Conservation (phyloP, 2,888 invertebrate species). For the Limnephilus marmoratus region DNA sequence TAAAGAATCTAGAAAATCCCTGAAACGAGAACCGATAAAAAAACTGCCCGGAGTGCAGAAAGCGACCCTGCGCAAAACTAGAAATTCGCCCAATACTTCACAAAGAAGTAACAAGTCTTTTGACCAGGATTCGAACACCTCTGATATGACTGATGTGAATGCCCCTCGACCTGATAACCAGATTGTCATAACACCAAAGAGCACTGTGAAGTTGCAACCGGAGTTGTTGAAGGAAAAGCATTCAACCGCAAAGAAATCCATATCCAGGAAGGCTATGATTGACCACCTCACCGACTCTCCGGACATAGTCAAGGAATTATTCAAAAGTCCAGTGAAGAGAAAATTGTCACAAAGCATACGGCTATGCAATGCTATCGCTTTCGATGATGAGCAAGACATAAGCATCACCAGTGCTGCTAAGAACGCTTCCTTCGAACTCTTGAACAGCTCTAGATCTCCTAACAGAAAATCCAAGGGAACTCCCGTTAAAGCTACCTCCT, state of each 20-base stretch:
- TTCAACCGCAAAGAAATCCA: slow-evolving; percentile 75
- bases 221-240: slow-evolving; percentile 72
- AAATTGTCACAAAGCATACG: slow-evolving; percentile 76
- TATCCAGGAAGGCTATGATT: slow-evolving; percentile 74
- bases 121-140: slow-evolving; percentile 67
- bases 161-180: slow-evolving; percentile 66
- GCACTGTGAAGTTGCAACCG: slow-evolving; percentile 70
- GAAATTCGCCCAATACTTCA: slow-evolving; percentile 25
- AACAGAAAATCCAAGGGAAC: slow-evolving; percentile 65
- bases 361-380: slow-evolving; percentile 71
- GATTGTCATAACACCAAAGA: slow-evolving; percentile 72
- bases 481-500: slow-evolving; percentile 62
- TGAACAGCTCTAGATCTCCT: slow-evolving; percentile 67
- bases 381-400: slow-evolving; percentile 67
- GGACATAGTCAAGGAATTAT: slow-evolving; percentile 73
- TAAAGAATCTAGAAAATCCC: slow-evolving; percentile 53
- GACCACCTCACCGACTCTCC: slow-evolving; percentile 73
- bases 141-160: slow-evolving; percentile 67
- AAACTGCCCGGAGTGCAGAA: slow-evolving; percentile 27
- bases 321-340: slow-evolving; percentile 75
- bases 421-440: slow-evolving; percentile 58
- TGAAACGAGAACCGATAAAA: slow-evolving; percentile 49
- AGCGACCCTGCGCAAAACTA: slow-evolving; percentile 19
- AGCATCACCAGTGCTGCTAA: slow-evolving; percentile 60
- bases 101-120: slow-evolving; percentile 63